Base-by-base conservation (phyloP, 2,888 invertebrate species). In the Crepidodera aurea region DNA sequence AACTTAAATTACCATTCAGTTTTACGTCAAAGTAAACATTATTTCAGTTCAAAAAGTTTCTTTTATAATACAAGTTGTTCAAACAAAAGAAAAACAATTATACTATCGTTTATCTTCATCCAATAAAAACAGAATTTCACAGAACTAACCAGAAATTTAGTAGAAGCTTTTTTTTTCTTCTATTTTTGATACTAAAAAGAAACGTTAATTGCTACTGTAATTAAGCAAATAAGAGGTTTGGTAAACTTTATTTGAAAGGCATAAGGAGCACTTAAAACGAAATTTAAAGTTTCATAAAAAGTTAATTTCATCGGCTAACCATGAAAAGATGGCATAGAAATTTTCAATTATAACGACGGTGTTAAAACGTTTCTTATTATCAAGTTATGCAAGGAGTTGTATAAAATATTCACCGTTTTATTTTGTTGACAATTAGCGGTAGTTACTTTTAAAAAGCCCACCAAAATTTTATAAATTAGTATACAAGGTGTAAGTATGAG, bases 151-250 rank as follows among this genome's bases (percentile, higher is more conserved):
- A 12, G n/a, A n/a, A 46, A 46, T 46, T 46, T 46, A 46, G 22
- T 46, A 46, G 13, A 15, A 46, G 46, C n/a, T 46, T 46, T 13
- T 42, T 46, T 25, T 25, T 3, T 10, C 8, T 42, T 42, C 22
- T 25, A 25, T 46, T 46, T 22, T 1, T 25, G 12, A 12, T 1
- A 46, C 46, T 13, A 16, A 46, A 7, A 46, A 46, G 46, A 25
- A 46, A 46, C 46, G 46, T 46, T 46, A 46, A 46, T 46, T 46
- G 13, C 46, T 19, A n/a, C 25, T 12, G 46, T 46, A 46, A 46
- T 46, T 46, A 46, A 25, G 46, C 46, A 46, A 46, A 46, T 46
- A 46, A 46, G 46, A 46, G 46, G 19, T 46, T 25, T 16, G 46
- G 46, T 46, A 25, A 46, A 46, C 22, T 46, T 25, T 46, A 25